phyloP scores from a whole-genome alignment of 2,113 vertebrate genomes.

The Phaethornis superciliosus region DNA sequence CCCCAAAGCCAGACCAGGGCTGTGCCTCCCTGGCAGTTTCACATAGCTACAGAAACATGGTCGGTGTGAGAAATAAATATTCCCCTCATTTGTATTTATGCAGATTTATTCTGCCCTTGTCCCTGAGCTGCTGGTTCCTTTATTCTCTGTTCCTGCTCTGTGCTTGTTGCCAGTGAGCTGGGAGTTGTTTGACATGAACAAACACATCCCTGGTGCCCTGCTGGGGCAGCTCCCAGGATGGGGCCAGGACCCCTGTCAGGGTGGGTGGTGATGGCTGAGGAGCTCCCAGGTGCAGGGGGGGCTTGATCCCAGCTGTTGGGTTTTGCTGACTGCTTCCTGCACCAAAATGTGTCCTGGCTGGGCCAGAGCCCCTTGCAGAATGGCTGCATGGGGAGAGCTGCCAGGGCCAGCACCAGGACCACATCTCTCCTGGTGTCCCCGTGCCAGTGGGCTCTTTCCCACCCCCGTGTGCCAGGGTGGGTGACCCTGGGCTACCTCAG shows the following conservation, averaged over 20 bases:
- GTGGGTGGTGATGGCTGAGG: rapidly evolving
- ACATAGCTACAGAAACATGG: not conserved
- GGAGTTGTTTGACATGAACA: constrained; percentile 14
- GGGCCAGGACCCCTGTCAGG: rapidly evolving
- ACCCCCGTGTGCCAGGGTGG: too few species aligned
- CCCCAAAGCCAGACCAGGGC: rapidly evolving
- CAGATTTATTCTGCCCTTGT: constrained; percentile 50
- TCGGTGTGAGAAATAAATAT: not conserved
- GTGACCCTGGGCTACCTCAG: too few species aligned
- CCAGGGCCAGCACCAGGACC: too few species aligned
- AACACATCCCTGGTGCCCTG: not conserved
- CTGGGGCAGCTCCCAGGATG: rapidly evolving
- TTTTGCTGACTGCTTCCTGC: not conserved
- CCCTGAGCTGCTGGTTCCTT: constrained; percentile 10
- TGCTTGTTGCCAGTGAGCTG: not conserved
- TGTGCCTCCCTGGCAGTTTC: rapidly evolving
- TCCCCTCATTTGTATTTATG: constrained; percentile 31
- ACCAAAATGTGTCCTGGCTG: rapidly evolving
- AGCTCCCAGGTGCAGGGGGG: not conserved
- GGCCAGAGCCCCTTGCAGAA: too few species aligned
- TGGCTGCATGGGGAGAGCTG: too few species aligned
- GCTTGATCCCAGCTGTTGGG: rapidly evolving
- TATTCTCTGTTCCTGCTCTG: not conserved
- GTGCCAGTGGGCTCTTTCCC: too few species aligned
- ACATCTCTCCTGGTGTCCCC: too few species aligned